Conservation (phyloP, 2,113 vertebrate species). For the Hemicordylus capensis region DNA sequence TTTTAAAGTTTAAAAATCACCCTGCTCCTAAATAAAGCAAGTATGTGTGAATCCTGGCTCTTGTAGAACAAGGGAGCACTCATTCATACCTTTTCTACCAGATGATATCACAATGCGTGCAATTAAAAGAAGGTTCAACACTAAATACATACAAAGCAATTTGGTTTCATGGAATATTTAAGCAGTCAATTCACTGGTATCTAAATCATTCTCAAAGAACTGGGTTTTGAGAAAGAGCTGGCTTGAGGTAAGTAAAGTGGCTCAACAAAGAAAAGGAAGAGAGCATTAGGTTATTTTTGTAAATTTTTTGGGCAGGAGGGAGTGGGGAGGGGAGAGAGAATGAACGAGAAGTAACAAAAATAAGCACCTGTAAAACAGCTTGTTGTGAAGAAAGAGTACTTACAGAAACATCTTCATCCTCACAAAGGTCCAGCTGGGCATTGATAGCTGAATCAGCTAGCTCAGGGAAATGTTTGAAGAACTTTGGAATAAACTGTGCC, state of each 20-base stretch:
- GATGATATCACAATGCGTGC: background rate
- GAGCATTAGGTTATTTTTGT: background rate
- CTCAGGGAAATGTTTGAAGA: conserved; percentile 97
- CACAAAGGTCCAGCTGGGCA: conserved; percentile 96
- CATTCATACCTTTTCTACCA: background rate
- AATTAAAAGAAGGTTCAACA: background rate
- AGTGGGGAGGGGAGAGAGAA: too few relatives aligned
- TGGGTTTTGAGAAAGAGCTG: too few relatives aligned
- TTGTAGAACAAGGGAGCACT: background rate
- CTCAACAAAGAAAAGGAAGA: background rate
- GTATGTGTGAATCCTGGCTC: background rate
- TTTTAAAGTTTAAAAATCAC: background rate
- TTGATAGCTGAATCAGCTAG: conserved; percentile 95
- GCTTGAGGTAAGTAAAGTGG: background rate
- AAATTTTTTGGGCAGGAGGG: too few relatives aligned
- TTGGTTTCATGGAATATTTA: background rate
- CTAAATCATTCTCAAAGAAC: background rate
- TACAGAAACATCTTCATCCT: conserved; percentile 98
- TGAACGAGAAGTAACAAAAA: too few relatives aligned
- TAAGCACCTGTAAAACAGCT: background rate
- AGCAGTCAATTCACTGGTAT: background rate
- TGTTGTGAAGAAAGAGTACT: conserved; percentile 61
- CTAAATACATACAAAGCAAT: background rate
- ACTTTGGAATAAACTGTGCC: conserved; percentile 98
- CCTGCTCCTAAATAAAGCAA: background rate